Percentiles rank a stretch among this genome's conserved stretches.
Conservation (phyloP, 2,113 vertebrate genomes). For the Fukomys damarensis region DNA sequence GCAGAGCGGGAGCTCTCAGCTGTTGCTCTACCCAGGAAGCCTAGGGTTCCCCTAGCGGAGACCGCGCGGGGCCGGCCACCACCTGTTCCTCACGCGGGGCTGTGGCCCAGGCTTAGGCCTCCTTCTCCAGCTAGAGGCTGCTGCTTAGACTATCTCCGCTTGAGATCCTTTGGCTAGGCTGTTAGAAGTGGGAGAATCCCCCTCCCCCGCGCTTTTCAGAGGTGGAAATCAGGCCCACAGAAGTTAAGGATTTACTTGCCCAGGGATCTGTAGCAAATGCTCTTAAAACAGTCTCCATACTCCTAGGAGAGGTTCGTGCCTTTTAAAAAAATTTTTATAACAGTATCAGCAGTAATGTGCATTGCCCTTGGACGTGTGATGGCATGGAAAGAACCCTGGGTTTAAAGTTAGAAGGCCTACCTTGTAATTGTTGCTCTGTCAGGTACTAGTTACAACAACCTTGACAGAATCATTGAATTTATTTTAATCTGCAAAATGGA, state of each 20-base stretch:
- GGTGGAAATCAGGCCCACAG: neutral
- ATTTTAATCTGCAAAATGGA: slow-evolving; percentile 34
- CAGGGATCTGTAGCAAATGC: neutral
- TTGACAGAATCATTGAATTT: neutral
- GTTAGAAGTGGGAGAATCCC: neutral
- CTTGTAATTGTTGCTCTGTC: neutral
- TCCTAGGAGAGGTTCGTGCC: neutral
- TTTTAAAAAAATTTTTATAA: too few species aligned
- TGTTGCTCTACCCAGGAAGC: slow-evolving; percentile 49
- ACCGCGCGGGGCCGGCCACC: slow-evolving; percentile 14
- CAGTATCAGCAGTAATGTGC: neutral
- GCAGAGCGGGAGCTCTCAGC: slow-evolving; percentile 25
- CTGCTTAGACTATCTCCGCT: neutral
- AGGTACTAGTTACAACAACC: neutral
- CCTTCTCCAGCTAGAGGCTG: neutral
- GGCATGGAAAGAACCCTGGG: neutral
- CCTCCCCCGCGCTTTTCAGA: neutral
- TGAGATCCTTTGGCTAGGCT: neutral
- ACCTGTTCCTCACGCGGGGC: slow-evolving; percentile 67
- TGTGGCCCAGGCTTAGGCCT: neutral
- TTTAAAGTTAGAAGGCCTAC: neutral
- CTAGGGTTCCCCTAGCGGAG: neutral
- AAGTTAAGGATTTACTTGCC: slow-evolving; percentile 46
- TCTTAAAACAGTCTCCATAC: neutral
- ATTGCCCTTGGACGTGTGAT: neutral